A percentile compares a stretch with the other conserved stretches of the same genome.
These are phyloP conservation scores for Hyles euphorbiae DNA, from an alignment of 1,140 invertebrate species.

Conservation along the genomic window DNA sequence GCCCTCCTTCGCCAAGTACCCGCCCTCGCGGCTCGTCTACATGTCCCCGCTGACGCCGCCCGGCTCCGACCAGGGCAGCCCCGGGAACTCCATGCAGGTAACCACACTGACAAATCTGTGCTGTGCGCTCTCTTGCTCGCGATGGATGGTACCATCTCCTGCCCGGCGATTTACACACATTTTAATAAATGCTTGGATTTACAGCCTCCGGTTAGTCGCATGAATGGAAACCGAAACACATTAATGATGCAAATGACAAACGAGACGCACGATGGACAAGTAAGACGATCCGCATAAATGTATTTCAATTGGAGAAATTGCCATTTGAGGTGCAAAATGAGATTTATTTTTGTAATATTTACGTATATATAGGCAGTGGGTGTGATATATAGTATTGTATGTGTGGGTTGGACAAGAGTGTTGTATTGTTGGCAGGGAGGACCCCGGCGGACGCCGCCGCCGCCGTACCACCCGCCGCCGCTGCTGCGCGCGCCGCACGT, in stretches of 20 bases:
- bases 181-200: too few relatives aligned
- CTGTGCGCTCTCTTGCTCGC: conserved; percentile 31
- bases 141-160: conserved; percentile 78
- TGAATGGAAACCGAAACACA: neutral
- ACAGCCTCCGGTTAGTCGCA: too few relatives aligned
- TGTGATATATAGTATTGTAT: neutral
- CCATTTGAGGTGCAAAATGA: too few relatives aligned
- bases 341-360: too few relatives aligned
- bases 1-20: conserved; percentile 55
- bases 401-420: conserved; percentile 1
- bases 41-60: conserved; percentile 88
- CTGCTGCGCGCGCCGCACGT: conserved; percentile 60
- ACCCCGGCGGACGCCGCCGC: conserved; percentile 58
- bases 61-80: conserved; percentile 88
- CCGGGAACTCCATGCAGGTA: conserved; percentile 78
- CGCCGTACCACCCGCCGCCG: conserved; percentile 59
- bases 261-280: conserved; percentile 2
- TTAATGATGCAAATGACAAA: conserved; percentile 13
- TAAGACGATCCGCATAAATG: conserved; percentile 14
- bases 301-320: neutral
- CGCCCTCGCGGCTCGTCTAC: conserved; percentile 79
- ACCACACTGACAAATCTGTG: conserved; percentile 7
- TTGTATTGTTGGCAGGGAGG: conserved; percentile 46
- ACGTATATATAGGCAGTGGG: neutral
- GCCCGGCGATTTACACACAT: conserved; percentile 46